phyloP scores from a whole-genome alignment of 2,113 vertebrate genomes.

The Nerophis lumbriciformis region DNA sequence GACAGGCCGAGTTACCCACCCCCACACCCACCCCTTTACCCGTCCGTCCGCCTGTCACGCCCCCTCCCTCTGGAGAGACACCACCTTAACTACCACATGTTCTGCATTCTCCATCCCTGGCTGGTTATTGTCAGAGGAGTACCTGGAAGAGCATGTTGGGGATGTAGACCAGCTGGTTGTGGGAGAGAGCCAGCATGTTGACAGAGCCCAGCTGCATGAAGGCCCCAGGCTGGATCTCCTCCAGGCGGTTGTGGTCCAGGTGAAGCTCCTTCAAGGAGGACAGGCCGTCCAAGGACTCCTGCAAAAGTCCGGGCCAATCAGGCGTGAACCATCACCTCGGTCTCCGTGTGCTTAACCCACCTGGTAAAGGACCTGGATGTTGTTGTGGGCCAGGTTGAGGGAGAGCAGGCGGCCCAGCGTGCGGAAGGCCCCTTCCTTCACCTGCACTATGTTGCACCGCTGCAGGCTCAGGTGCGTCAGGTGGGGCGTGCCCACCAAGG shows the following conservation, averaged over 20 bases:
- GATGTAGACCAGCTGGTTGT: slow-evolving; percentile 86
- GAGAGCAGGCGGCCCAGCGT: slow-evolving; percentile 80
- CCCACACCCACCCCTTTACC: no score
- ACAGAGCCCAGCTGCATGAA: slow-evolving; percentile 83
- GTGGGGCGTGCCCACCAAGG: slow-evolving; percentile 75
- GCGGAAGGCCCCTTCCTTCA: slow-evolving; percentile 86
- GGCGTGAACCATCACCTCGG: not conserved
- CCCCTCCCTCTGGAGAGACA: no score
- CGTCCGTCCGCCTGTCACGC: no score
- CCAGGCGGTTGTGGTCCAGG: slow-evolving; percentile 79
- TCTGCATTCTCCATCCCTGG: no score
- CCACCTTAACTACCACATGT: no score
- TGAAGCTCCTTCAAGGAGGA: slow-evolving; percentile 82
- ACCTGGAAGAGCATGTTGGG: slow-evolving; percentile 88
- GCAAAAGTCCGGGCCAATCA: not conserved
- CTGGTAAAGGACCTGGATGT: slow-evolving; percentile 81
- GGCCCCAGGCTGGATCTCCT: slow-evolving; percentile 86
- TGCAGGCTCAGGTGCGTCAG: slow-evolving; percentile 85
- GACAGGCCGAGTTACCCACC: no score
- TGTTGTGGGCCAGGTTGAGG: slow-evolving; percentile 84
- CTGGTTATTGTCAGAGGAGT: not conserved
- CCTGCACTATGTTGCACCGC: slow-evolving; percentile 73
- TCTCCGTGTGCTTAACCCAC: slow-evolving; percentile 31
- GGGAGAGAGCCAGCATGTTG: slow-evolving; percentile 75
- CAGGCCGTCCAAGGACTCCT: slow-evolving; percentile 88